Conservation (phyloP, 2,888 invertebrate genomes). For the Anaspis maculata region DNA sequence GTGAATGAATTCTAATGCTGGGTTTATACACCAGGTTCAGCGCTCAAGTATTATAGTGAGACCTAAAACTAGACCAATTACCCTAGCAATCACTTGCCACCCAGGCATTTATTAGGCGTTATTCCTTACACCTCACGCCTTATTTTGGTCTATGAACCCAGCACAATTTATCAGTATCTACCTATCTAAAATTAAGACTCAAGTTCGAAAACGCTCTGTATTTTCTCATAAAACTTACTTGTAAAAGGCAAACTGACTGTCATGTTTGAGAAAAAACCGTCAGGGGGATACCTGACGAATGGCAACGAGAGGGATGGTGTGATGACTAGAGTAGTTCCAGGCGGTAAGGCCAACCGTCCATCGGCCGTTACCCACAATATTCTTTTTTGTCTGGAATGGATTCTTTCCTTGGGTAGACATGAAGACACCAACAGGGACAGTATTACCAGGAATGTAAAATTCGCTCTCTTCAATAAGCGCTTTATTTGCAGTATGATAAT, state of each 20-base stretch:
- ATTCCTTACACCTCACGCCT: too few species aligned
- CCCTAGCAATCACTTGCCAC: too few species aligned
- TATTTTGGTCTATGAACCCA: too few species aligned
- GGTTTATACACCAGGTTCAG: too few species aligned
- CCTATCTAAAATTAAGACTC: constrained; percentile 1
- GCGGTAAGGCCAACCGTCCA: constrained; percentile 73
- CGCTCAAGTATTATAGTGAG: too few species aligned
- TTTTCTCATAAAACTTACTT: constrained; percentile 63
- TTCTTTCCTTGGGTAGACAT: constrained; percentile 21
- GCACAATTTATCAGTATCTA: too few species aligned
- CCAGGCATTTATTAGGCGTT: too few species aligned
- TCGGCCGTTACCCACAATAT: constrained; percentile 81
- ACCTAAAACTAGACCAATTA: too few species aligned
- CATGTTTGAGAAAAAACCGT: constrained; percentile 77
- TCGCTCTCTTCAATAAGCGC: constrained; percentile 1
- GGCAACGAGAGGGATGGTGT: constrained; percentile 75
- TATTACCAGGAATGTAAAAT: constrained; percentile 3
- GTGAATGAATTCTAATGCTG: too few species aligned
- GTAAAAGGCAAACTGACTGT: constrained; percentile 77
- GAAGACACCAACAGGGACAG: constrained; percentile 16
- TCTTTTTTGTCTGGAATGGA: constrained; percentile 71
- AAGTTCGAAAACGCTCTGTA: not conserved
- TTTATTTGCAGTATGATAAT: not conserved
- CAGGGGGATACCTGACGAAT: constrained; percentile 75
- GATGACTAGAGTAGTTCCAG: constrained; percentile 71